Base-by-base conservation (phyloP, 2,888 invertebrate genomes). In the Panzeria rudis region DNA sequence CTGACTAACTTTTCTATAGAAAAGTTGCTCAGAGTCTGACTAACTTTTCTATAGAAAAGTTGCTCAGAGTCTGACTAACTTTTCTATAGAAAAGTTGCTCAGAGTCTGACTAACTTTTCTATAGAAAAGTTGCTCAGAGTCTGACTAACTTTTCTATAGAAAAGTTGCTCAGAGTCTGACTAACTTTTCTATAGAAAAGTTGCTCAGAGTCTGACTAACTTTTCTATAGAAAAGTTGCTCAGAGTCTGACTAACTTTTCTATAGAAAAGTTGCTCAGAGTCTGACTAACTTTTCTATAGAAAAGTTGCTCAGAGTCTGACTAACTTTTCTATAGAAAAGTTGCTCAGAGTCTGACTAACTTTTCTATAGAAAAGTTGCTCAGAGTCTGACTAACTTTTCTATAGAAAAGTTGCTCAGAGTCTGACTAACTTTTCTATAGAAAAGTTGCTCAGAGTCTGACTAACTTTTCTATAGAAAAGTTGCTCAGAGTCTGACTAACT, bases 261-360 rank as follows among this genome's bases (percentile, higher is more conserved):
- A 54, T 54, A n/a, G n/a, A n/a, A n/a, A n/a, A n/a, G n/a, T n/a
- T n/a, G n/a, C n/a, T n/a, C n/a, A n/a, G n/a, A n/a, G n/a, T n/a
- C n/a, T n/a, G n/a, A n/a, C n/a, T n/a, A n/a, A n/a, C n/a, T n/a
- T n/a, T n/a, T n/a, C n/a, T n/a, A n/a, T n/a, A n/a, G n/a, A n/a
- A n/a, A n/a, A 38, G 0, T 38, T 38, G 13, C 35, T 20, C 3
- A 20, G 41, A 32, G 2, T 44, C n/a, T 44, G 41, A n/a, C 9
- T 11, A 29, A 66, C 17, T 66, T 29, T 66, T 66, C 29, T 47
- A 66, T 29, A 32, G 32, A n/a, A 9, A 59, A 59, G 11, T 32
- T 20, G 11, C 0, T 23, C 35, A 29, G n/a, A 17, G 0, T 17
- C 13, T 17, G n/a, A 29, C 0, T 11, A 9, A 69, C 15, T 25